phyloP scores from a whole-genome alignment of 2,888 invertebrate species.

The Netelia melanura region DNA sequence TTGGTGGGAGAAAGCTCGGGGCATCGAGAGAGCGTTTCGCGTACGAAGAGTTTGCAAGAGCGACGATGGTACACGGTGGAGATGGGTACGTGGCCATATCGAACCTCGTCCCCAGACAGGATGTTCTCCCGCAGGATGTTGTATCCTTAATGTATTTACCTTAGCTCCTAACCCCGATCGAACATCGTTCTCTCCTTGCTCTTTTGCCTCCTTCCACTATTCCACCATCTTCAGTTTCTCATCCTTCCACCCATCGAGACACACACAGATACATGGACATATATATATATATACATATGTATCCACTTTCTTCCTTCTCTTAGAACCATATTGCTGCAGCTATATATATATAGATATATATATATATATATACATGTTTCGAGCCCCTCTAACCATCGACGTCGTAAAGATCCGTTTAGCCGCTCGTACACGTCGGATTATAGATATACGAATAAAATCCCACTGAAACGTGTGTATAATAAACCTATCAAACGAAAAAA shows the following conservation, averaged over 20 bases:
- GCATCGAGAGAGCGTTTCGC: constrained; percentile 43
- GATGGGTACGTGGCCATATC: constrained; percentile 68
- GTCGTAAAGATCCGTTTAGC: constrained; percentile 72
- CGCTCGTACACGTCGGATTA: constrained; percentile 68
- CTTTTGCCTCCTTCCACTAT: constrained; percentile 30
- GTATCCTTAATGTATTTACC: constrained; percentile 84
- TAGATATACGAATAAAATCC: constrained; percentile 56
- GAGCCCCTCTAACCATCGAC: constrained; percentile 58
- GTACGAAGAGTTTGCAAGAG: constrained; percentile 52
- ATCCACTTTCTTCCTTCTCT: constrained; percentile 42
- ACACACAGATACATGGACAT: too few relatives aligned
- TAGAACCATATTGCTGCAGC: constrained; percentile 37
- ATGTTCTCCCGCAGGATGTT: constrained; percentile 81
- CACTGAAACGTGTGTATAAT: constrained; percentile 27
- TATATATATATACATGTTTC: constrained; percentile 30
- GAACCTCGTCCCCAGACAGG: constrained; percentile 76
- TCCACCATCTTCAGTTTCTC: constrained; percentile 38
- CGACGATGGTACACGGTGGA: constrained; percentile 15
- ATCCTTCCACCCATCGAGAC: constrained; percentile 11
- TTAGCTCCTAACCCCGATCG: constrained; percentile 81
- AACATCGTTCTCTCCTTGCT: constrained; percentile 67
- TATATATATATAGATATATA: constrained; percentile 11
- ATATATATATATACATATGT: constrained; percentile 5
- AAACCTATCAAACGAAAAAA: constrained; percentile 29
- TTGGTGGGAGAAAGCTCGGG: constrained; percentile 46